Conservation (phyloP, 2,888 invertebrate species). For the Melinaea marsaeus region DNA sequence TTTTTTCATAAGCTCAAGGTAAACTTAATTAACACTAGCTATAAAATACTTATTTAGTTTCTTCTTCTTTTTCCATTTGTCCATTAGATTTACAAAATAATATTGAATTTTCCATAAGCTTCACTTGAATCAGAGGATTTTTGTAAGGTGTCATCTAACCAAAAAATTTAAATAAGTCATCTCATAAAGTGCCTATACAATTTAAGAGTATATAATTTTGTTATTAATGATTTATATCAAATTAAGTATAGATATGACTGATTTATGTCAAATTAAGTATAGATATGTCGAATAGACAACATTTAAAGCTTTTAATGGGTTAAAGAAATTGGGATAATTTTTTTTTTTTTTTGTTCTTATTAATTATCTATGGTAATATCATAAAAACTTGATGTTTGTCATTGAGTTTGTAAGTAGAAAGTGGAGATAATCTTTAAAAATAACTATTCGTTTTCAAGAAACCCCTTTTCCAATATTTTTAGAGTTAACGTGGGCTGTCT, state of each 20-base stretch:
- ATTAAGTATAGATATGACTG: background rate
- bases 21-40: background rate
- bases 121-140: conserved; percentile 15
- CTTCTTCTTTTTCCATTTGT: no score
- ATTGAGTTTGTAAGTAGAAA: no score
- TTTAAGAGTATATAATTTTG: no score
- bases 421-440: no score
- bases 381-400: no score
- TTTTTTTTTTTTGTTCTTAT: background rate
- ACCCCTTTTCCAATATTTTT: no score
- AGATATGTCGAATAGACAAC: conserved; percentile 18
- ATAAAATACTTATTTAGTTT: background rate
- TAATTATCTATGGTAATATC: no score
- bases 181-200: no score
- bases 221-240: conserved; percentile 2
- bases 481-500: no score
- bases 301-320: conserved; percentile 28
- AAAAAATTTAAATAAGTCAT: background rate
- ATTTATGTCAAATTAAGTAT: background rate
- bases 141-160: conserved; percentile 22
- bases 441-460: no score
- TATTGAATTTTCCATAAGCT: conserved; percentile 16
- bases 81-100: conserved; percentile 16
- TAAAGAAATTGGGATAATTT: conserved; percentile 2
- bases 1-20: background rate